phyloP scores from a whole-genome alignment of 2,797 vertebrate genomes.

The Telmatherina bonti region DNA sequence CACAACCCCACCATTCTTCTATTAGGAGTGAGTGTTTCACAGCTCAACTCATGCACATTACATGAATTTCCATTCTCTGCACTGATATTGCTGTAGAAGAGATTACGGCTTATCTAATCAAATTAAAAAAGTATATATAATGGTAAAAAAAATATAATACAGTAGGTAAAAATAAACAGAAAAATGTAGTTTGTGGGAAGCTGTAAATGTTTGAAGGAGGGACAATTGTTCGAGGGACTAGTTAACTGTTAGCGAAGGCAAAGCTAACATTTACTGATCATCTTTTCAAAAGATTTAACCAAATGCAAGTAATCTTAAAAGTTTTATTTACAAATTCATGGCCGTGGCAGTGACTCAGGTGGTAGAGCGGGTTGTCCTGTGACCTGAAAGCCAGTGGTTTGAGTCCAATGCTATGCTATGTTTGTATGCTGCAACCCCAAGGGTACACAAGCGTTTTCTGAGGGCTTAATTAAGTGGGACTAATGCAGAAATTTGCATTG shows the following conservation, averaged over 20 bases:
- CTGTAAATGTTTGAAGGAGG: background rate
- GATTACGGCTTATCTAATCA: background rate
- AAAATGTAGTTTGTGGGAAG: background rate
- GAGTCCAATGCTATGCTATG: no score
- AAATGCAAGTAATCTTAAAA: no score
- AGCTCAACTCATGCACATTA: slow-evolving; percentile 9
- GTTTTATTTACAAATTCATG: no score
- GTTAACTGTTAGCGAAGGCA: background rate
- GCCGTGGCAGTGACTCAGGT: no score
- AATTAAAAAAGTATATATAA: background rate
- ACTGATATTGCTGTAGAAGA: background rate
- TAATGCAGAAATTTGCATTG: no score
- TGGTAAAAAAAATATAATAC: background rate
- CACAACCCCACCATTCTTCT: slow-evolving; percentile 15
- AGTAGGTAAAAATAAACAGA: background rate
- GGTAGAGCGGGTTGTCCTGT: no score
- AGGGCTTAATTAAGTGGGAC: no score
- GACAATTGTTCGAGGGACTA: background rate
- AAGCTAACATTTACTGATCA: background rate
- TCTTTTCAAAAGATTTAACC: no score
- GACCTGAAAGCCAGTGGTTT: no score
- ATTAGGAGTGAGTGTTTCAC: slow-evolving; percentile 6
- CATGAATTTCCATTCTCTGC: background rate
- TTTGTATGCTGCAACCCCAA: no score
- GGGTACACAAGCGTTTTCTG: no score